These are phyloP conservation scores for Rhyacophila evoluta DNA, from an alignment of 2,888 invertebrate genomes.

Conservation along the genomic window DNA sequence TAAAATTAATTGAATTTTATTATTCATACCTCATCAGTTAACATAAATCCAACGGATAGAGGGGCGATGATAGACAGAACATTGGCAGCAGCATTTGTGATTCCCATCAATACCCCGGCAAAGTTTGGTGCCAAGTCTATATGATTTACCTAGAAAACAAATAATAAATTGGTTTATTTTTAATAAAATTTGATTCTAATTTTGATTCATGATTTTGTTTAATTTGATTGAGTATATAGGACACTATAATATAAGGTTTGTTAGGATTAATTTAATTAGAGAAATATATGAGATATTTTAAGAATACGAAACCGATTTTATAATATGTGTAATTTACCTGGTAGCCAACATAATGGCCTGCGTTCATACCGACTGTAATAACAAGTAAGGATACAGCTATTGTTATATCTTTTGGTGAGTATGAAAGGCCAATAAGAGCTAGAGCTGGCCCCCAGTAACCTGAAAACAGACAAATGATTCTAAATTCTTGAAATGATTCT, in stretches of 20 bases:
- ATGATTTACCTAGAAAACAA: conserved; percentile 78
- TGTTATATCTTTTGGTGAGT: conserved; percentile 68
- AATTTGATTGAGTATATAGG: too few species aligned
- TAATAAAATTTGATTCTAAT: too few species aligned
- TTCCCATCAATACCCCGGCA: conserved; percentile 87
- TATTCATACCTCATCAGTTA: conserved; percentile 77
- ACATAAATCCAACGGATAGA: conserved; percentile 77
- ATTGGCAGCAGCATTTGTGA: conserved; percentile 84
- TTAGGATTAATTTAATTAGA: too few species aligned
- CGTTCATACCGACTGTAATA: conserved; percentile 80
- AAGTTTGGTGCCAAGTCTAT: conserved; percentile 88
- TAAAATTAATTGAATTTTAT: too few species aligned
- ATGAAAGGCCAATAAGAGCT: conserved; percentile 74
- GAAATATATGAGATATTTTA: too few species aligned
- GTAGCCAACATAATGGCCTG: conserved; percentile 81
- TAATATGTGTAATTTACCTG: too few species aligned
- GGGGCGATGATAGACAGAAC: conserved; percentile 85
- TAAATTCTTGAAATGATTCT: too few species aligned
- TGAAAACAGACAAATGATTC: too few species aligned
- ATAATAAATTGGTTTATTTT: too few species aligned
- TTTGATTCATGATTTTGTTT: too few species aligned
- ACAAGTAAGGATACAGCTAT: conserved; percentile 76
- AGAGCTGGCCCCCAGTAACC: conserved; percentile 79
- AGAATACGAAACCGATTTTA: too few species aligned
- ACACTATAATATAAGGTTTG: too few species aligned